phyloP scores from a whole-genome alignment of 2,888 invertebrate species.

The Drosophila anomalata region DNA sequence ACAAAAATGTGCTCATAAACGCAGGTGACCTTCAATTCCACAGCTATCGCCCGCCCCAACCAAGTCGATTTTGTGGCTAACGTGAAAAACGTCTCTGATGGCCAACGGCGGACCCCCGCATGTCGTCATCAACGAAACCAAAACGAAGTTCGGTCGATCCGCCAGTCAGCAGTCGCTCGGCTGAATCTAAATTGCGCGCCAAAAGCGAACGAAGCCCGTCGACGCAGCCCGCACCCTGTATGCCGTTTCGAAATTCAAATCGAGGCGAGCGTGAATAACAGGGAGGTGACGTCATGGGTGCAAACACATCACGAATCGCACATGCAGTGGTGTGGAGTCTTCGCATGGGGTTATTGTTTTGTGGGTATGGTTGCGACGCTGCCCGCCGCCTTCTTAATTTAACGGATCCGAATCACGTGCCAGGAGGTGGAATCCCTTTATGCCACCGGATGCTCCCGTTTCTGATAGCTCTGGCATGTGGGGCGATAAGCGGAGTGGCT shows the following conservation, averaged over 20 bases:
- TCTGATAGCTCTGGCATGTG: not conserved
- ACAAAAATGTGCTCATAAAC: slow-evolving; percentile 53
- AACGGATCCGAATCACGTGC: not conserved
- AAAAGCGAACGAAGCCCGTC: slow-evolving; percentile 43
- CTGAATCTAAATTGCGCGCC: slow-evolving; percentile 51
- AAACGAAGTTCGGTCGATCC: slow-evolving; percentile 10
- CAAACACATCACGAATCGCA: slow-evolving; percentile 5
- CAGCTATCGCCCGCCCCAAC: slow-evolving; percentile 9
- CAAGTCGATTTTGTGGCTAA: slow-evolving; percentile 42
- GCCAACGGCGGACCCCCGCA: slow-evolving; percentile 35
- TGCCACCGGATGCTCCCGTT: slow-evolving; percentile 1
- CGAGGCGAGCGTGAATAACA: slow-evolving; percentile 63
- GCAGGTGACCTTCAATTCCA: slow-evolving; percentile 59
- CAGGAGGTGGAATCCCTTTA: not conserved
- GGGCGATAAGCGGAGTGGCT: not conserved
- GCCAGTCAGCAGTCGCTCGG: not conserved
- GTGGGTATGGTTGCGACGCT: slow-evolving; percentile 9
- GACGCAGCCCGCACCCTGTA: slow-evolving; percentile 36
- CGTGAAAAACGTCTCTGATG: slow-evolving; percentile 54
- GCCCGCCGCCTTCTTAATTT: not conserved
- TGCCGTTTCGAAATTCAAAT: slow-evolving; percentile 46
- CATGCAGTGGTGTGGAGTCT: not conserved
- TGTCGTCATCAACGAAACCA: slow-evolving; percentile 62
- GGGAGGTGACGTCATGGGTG: slow-evolving; percentile 65
- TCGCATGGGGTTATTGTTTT: slow-evolving; percentile 15